phyloP scores from a whole-genome alignment of 2,113 vertebrate genomes.

The Haemorhous mexicanus region DNA sequence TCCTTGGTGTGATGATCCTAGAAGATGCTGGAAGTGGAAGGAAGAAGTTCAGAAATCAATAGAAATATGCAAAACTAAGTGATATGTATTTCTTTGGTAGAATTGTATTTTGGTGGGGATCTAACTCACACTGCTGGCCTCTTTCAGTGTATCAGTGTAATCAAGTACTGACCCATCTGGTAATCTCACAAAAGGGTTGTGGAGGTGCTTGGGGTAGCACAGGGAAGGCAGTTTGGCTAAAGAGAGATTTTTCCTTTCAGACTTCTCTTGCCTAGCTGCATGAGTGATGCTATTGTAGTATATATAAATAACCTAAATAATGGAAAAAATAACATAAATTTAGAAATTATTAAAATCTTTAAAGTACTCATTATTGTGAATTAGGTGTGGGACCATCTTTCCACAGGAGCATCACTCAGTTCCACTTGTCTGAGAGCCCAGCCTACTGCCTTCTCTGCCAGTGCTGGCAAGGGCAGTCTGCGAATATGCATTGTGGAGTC shows the following conservation, averaged over 20 bases:
- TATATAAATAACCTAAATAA: neutral
- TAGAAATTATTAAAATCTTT: neutral
- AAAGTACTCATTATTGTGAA: neutral
- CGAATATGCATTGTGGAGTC: neutral
- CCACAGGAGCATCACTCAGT: neutral
- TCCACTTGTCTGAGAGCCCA: neutral
- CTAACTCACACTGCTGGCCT: neutral
- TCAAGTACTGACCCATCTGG: neutral
- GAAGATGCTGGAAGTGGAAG: neutral
- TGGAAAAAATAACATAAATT: neutral
- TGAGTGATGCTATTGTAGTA: neutral
- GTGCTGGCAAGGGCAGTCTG: neutral
- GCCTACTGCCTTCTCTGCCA: neutral
- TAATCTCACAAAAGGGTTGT: neutral
- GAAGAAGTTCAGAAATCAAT: neutral
- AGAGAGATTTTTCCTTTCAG: neutral
- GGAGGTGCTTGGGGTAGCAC: neutral
- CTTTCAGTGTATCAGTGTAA: neutral
- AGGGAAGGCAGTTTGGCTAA: neutral
- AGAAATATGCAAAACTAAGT: neutral
- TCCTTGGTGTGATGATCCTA: neutral
- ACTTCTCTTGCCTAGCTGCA: neutral
- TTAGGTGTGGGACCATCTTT: neutral
- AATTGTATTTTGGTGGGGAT: neutral
- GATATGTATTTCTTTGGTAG: neutral